These are phyloP conservation scores for Sardina pilchardus DNA, from an alignment of 2,113 vertebrate genomes.

Conservation along the genomic window DNA sequence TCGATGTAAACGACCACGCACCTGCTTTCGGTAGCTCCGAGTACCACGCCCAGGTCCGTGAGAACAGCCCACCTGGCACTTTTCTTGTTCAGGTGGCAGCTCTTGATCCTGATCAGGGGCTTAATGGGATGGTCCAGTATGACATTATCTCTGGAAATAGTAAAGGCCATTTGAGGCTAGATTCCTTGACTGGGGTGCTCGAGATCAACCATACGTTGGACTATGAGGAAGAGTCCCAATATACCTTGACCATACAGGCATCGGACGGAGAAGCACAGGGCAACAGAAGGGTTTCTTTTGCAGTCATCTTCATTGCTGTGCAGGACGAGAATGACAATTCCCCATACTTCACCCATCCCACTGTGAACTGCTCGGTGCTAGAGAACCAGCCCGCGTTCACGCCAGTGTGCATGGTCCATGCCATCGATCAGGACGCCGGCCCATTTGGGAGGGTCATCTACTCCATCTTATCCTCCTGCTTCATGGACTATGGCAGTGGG, in stretches of 20 bases:
- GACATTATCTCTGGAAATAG: constrained; percentile 82
- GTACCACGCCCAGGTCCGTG: constrained; percentile 77
- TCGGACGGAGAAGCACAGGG: constrained; percentile 69
- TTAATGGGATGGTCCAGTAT: constrained; percentile 77
- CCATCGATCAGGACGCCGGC: constrained; percentile 85
- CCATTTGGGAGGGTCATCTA: constrained; percentile 84
- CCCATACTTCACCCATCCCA: constrained; percentile 82
- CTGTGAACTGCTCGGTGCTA: constrained; percentile 73
- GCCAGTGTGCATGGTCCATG: constrained; percentile 76
- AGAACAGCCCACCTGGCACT: constrained; percentile 75
- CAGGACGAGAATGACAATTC: constrained; percentile 89
- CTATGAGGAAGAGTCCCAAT: constrained; percentile 80
- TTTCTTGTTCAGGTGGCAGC: constrained; percentile 77
- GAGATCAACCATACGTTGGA: constrained; percentile 76
- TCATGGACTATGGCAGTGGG: constrained; percentile 66
- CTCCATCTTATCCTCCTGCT: constrained; percentile 80
- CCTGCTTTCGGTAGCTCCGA: constrained; percentile 76
- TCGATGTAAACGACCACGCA: constrained; percentile 86
- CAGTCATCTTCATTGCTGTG: constrained; percentile 73
- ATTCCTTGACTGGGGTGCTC: constrained; percentile 77
- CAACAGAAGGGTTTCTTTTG: constrained; percentile 74
- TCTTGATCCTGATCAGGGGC: constrained; percentile 76
- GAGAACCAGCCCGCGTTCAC: constrained; percentile 85
- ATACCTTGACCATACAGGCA: constrained; percentile 80
- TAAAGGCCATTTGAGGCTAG: constrained; percentile 73